Base-by-base conservation (phyloP, 1,140 invertebrate species). In the Drosophila malerkotliana region DNA sequence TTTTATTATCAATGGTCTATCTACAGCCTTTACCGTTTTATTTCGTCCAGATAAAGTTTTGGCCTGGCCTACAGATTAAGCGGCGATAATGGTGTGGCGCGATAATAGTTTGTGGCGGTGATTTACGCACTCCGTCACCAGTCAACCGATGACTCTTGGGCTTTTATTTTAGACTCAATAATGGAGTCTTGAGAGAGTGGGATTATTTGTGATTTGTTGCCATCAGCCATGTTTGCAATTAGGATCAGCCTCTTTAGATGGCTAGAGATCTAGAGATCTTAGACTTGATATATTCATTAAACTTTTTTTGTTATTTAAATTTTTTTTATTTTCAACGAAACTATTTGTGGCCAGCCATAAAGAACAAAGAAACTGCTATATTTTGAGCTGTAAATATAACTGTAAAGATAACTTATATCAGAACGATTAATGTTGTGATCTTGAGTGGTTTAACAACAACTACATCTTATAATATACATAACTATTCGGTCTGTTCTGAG, bases 11-110 rank as follows among this genome's bases (percentile, higher is more conserved):
- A 79, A 12, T 21, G 59, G 58, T 54, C 83, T 88, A 87, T 87
- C 83, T 88, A 28, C 63, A 62, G 53, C 76, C 72, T 79, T 72
- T 69, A 72, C 63, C 49, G 54, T 88, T 87, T 88, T 88, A 88
- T 87, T 89, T 77, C 14, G 71, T 34, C 83, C 60, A 83, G 83
- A 87, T 88, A 87, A 71, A 56, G 72, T 48, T 37, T 37, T 18
- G 39, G 14, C 56, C 61, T 21, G 44, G 56, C 32, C 56, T 60
- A 73, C 75, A 87, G 78, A 87, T 87, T 88, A 82, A 44, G 18
- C 69, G 21, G 41, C 47, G 59, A 81, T 83, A 75, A 64, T 58
- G 51, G 49, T 18, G 28, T n/a, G 34, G 2, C 34, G 34, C 26
- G 78, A 84, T 81, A 87, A 77, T 56, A 41, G 26, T 15, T 5